These are phyloP conservation scores for Synergus umbraculus DNA, from an alignment of 2,888 invertebrate species.

Conservation along the genomic window DNA sequence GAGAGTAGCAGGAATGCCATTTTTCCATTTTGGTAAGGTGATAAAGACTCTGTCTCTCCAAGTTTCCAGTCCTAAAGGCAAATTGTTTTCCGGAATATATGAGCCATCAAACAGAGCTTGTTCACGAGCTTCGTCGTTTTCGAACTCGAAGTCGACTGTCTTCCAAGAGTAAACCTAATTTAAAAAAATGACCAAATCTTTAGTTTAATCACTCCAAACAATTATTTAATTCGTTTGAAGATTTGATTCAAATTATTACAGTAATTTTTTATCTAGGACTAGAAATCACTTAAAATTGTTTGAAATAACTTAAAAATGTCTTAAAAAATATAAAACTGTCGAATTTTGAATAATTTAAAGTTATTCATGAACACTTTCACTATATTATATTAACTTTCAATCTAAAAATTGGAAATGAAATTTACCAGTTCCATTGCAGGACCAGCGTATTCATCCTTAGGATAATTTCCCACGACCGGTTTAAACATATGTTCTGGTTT, in stretches of 20 bases:
- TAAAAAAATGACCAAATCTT: conserved; percentile 47
- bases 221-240: too few species aligned
- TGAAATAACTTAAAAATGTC: too few species aligned
- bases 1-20: conserved; percentile 87
- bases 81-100: conserved; percentile 85
- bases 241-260: too few species aligned
- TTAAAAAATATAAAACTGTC: too few species aligned
- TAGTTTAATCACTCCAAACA: not conserved
- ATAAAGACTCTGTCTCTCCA: conserved; percentile 85
- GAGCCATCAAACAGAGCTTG: conserved; percentile 81
- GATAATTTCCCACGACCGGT: conserved; percentile 55
- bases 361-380: too few species aligned
- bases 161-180: conserved; percentile 85
- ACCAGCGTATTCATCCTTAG: conserved; percentile 71
- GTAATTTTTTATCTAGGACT: too few species aligned
- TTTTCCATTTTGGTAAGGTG: conserved; percentile 87
- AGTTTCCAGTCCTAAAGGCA: conserved; percentile 87
- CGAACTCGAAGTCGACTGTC: conserved; percentile 86
- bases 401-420: conserved; percentile 21
- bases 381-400: not conserved
- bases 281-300: too few species aligned
- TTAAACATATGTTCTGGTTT: conserved; percentile 60
- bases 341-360: too few species aligned
- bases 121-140: conserved; percentile 80
- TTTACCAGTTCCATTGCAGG: conserved; percentile 73